Evolutionary conservation across 2,888 invertebrate species (phyloP), one percentile per base, ranked within the genome.

Genomic region (Phania funesta): DNA sequence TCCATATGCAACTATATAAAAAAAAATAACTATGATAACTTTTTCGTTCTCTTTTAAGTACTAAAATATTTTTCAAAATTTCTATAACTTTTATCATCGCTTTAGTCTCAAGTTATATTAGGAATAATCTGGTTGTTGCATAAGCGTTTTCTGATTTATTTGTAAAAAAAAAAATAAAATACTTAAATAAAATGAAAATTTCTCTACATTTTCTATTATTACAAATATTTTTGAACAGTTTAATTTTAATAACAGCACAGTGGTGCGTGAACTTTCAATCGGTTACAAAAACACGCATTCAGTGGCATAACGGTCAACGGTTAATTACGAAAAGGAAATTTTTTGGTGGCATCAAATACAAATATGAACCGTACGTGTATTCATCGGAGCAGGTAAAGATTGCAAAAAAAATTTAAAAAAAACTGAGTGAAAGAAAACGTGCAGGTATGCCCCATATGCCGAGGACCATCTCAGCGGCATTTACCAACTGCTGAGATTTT

Each of bases 291-390:
- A 54, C 77, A 1, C 41, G 73, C 5, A 9, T 60, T 3, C 54
- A 67, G 1, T 71, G 70, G 74, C 70, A 80, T 58, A 64, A 77
- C 26, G 80, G 80, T 0, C 35, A 64, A 26, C 80, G 77, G 22
- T 16, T 64, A 32, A 18, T 56, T 0, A 41, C 83, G 11, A 65
- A 80, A 5, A 54, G 65, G 7, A 71, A 22, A 0, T 74, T 65
- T 48, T 68, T 65, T 13, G 80, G 80, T 13, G 44, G 24, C 24
- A 54, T 80, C 4, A 74, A 54, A 52, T 77, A 76, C 9, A 68
- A 74, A 60, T 80, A 76, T 58, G 71, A 80, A 35, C 83, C 83
- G 9, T 83, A 83, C 62, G 22, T 60, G 6, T 77, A 75, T 68
- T 70, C 80, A 20, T 35, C 64, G 0, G 68, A 44, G 4, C 70